Evolutionary conservation across 2,113 vertebrate species (phyloP).

Genomic region (Peromyscus californicus): DNA sequence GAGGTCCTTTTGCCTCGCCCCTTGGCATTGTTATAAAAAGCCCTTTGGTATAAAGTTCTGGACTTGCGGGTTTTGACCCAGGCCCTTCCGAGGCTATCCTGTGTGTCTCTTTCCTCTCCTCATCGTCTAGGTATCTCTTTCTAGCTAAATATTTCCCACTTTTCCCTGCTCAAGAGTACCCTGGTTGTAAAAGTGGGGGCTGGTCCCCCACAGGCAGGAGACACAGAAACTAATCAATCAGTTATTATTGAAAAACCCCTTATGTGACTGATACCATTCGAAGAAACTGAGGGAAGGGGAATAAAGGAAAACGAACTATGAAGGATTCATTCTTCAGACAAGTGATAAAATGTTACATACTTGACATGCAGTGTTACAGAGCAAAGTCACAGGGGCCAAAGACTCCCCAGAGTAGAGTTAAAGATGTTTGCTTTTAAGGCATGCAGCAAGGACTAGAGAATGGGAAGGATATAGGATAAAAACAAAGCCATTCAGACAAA

Average conservation of each 20-base stretch:
- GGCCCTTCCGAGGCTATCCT: too few relatives aligned
- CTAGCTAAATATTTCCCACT: too few relatives aligned
- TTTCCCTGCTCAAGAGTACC: too few relatives aligned
- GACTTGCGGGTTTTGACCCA: too few relatives aligned
- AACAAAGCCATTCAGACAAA: slow-evolving; percentile 32
- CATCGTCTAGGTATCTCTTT: too few relatives aligned
- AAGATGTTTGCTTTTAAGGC: not conserved
- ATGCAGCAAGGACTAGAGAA: slow-evolving; percentile 4
- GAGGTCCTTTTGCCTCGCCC: too few relatives aligned
- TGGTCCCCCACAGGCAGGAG: not conserved
- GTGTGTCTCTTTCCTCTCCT: too few relatives aligned
- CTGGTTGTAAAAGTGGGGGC: too few relatives aligned
- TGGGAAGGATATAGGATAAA: not conserved
- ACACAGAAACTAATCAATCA: slow-evolving; percentile 40
- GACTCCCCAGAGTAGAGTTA: not conserved
- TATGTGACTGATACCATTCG: not conserved
- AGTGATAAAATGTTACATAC: slow-evolving; percentile 27
- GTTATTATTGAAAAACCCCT: slow-evolving; percentile 16
- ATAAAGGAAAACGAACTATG: slow-evolving; percentile 32
- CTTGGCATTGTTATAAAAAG: too few relatives aligned
- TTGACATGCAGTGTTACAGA: not conserved
- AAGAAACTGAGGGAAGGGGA: slow-evolving; percentile 7
- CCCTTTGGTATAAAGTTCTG: too few relatives aligned
- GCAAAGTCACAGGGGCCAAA: not conserved
- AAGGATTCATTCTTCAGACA: not conserved